Percentiles rank a stretch among this genome's conserved stretches.
Conservation (phyloP, 2,888 invertebrate species). For the Microctonus aethiopoides region DNA sequence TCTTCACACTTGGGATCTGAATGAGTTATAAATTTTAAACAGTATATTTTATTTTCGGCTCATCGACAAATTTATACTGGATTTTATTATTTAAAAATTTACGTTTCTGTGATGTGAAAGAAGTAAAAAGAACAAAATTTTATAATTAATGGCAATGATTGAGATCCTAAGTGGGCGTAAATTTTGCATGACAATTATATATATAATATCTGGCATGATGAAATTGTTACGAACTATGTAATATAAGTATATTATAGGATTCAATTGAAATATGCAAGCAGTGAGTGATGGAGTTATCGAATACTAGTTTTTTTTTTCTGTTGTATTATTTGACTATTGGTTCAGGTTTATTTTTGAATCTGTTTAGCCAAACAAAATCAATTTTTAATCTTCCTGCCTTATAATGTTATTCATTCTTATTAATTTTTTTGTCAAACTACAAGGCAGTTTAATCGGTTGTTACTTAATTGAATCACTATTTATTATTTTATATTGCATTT, state of each 20-base stretch:
- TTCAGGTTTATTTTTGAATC: background rate
- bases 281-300: background rate
- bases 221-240: background rate
- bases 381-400: background rate
- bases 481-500: conserved; percentile 14
- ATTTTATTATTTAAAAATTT: conserved; percentile 9
- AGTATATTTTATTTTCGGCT: background rate
- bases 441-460: conserved; percentile 9
- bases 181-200: conserved; percentile 8
- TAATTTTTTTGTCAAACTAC: background rate
- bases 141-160: background rate
- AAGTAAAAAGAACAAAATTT: background rate
- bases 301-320: background rate
- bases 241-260: conserved; percentile 1
- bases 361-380: background rate
- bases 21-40: background rate
- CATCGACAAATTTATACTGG: background rate
- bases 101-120: conserved; percentile 25
- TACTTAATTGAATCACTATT: conserved; percentile 21
- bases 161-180: background rate
- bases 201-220: background rate
- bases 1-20: background rate
- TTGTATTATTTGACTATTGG: background rate
- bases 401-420: background rate
- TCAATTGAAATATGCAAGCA: background rate